Evolutionary conservation across 35 echinoderm and acorn worm species (phyloP), one percentile per base, ranked within the genome.

Genomic region (Apostichopus japonicus): DNA sequence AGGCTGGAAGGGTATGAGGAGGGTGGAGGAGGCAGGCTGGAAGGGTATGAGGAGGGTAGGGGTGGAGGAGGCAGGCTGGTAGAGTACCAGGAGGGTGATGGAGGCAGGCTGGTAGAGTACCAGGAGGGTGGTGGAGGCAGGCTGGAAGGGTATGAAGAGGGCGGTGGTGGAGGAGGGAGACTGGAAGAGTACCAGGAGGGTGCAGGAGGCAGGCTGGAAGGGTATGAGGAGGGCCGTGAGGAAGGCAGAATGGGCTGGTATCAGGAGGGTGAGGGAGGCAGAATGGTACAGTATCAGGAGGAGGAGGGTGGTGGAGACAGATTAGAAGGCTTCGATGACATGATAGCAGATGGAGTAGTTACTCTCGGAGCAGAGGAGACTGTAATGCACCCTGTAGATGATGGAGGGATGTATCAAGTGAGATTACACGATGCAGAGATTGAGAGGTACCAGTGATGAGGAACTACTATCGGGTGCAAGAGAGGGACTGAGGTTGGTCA

Each of bases 401-500:
- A 24, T 44, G 79, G 24, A 44, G 53, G 24, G 19, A 44, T 44
- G 2, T 67, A 67, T 80, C 79, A 80, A 13, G 79, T 80, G 6
- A 55, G 79, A 44, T 10, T 80, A 44, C 79, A 51, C 6, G 79
- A 80, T 80, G 79, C 79, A 80, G 79, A 51, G 79, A 80, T 80
- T 6, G 51, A 15, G 24, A 80, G 9, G 51, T 80, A 51, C 24
- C 79, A 80, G 79, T 80, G 24, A 80, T 16, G 27, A 51, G 24
- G 21, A 19, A 67, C 3, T 11, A 67, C 8, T 11, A 19, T 15
- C 8, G 9, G 63, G 4, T 67, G 0, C 63, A 11, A 67, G 63
- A 15, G 63, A 9, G 63, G 19, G 6, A 0, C 19, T 8, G 19
- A 67, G 4, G 4, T 67, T 11, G 63, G 19, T 11, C 11, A 19